Conservation (phyloP, 2,888 invertebrate species). For the Pelosia muscerda region DNA sequence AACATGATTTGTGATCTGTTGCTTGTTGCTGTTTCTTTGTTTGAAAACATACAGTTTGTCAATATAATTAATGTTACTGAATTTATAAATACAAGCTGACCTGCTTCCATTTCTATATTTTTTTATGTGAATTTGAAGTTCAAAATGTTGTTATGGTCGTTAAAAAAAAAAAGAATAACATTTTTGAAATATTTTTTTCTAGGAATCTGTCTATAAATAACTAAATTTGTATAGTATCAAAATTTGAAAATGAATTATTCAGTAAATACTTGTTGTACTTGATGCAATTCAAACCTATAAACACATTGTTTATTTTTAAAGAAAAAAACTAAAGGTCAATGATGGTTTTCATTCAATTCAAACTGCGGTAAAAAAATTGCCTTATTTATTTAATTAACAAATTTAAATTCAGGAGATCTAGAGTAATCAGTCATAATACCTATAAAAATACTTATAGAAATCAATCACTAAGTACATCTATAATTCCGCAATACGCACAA, state of each 20-base stretch:
- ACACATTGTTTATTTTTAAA: background rate
- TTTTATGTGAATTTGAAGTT: constrained; percentile 30
- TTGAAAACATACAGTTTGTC: constrained; percentile 48
- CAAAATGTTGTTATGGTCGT: constrained; percentile 48
- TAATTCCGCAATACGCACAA: constrained; percentile 13
- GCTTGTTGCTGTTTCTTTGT: constrained; percentile 53
- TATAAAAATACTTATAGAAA: background rate
- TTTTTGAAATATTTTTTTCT: background rate
- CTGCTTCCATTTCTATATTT: constrained; percentile 34
- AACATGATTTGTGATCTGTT: constrained; percentile 63
- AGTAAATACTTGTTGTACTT: background rate
- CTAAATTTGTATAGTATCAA: no score
- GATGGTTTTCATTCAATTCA: background rate
- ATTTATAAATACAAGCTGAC: constrained; percentile 34
- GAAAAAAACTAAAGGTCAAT: background rate
- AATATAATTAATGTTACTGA: constrained; percentile 34
- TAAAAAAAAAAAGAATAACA: background rate
- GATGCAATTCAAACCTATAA: no score
- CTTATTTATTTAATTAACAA: background rate
- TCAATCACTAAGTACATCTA: background rate
- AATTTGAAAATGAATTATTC: background rate
- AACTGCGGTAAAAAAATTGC: background rate
- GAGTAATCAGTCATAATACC: background rate
- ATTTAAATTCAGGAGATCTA: background rate
- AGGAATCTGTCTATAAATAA: background rate